Conservation (phyloP, 2,888 invertebrate species). For the Luperina testacea region DNA sequence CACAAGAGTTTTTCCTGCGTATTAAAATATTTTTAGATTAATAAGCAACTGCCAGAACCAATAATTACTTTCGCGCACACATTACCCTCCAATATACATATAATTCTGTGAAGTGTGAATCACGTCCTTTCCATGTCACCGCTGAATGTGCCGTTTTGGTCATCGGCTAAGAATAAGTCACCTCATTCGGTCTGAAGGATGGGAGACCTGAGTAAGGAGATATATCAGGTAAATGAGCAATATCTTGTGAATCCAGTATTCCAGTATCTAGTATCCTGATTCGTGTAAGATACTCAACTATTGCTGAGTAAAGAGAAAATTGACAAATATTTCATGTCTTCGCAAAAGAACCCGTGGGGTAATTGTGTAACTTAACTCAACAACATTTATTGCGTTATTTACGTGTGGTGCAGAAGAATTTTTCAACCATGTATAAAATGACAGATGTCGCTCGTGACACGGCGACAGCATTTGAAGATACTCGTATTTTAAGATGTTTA, state of each 20-base stretch:
- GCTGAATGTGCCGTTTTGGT: not conserved
- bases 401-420: not conserved
- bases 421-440: not conserved
- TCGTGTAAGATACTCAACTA: not conserved
- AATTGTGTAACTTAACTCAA: not conserved
- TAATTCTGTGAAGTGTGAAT: constrained; percentile 8
- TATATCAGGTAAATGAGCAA: constrained; percentile 2
- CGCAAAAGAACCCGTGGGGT: not conserved
- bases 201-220: not conserved
- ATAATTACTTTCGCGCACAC: constrained; percentile 11
- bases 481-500: not conserved
- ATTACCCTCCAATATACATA: constrained; percentile 1
- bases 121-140: not conserved
- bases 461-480: not conserved
- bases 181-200: not conserved
- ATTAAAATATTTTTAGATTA: no score
- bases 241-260: not conserved
- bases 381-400: not conserved
- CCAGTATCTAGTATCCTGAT: not conserved
- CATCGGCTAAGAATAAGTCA: constrained; percentile 4
- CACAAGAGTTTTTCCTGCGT: no score
- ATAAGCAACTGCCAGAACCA: not conserved
- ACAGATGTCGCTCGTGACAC: not conserved
- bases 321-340: not conserved
- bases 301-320: not conserved